Percentiles rank a stretch among this genome's conserved stretches.
phyloP scores from a whole-genome alignment of 1,140 invertebrate genomes.

The Tetramorium alpestre region DNA sequence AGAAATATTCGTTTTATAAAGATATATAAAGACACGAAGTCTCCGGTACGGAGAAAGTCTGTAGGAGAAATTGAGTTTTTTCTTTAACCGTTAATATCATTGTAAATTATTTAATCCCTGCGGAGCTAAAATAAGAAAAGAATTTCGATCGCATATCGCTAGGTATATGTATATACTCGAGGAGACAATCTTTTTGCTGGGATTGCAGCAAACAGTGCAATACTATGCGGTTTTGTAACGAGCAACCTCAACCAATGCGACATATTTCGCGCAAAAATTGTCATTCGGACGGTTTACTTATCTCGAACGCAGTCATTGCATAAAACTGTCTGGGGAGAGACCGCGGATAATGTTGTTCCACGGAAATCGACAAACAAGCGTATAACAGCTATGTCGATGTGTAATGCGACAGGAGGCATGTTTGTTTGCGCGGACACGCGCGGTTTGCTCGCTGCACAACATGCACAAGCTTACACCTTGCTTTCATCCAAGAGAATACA shows the following conservation, averaged over 20 bases:
- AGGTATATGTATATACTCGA: not conserved
- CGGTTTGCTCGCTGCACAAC: constrained; percentile 14
- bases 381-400: constrained; percentile 12
- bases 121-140: constrained; percentile 16
- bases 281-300: constrained; percentile 6
- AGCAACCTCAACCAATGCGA: not conserved
- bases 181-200: not conserved
- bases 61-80: not conserved
- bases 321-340: not conserved
- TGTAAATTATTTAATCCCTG: not conserved
- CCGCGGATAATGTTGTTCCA: not conserved
- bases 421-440: constrained; percentile 32
- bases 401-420: not conserved
- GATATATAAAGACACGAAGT: not conserved
- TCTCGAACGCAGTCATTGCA: not conserved
- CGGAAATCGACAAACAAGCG: constrained; percentile 34
- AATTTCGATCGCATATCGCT: not conserved
- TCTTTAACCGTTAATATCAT: not conserved
- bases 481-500: not conserved
- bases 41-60: not conserved
- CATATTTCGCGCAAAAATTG: constrained; percentile 15
- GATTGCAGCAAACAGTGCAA: not conserved
- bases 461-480: not conserved
- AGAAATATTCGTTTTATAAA: not conserved
- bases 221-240: not conserved